Base-by-base conservation (phyloP, 1,140 invertebrate species). In the Temnothorax longispinosus region DNA sequence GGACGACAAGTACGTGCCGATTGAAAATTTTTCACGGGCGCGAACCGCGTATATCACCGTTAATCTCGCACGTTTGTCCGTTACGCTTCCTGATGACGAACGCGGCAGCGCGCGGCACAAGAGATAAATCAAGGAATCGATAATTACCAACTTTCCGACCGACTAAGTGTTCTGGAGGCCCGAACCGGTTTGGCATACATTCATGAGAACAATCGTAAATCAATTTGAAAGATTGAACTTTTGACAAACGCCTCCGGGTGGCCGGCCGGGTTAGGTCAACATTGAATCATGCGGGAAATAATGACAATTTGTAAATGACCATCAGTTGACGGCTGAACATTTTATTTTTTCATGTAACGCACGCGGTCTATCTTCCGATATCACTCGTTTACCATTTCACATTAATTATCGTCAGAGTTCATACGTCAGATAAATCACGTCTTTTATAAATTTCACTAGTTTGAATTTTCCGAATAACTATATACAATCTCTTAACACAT, bases 221-320 rank as follows among this genome's bases (percentile, higher is more conserved):
- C 82, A 85, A 85, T 85, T 85, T 85, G 82, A 85, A 78, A 78
- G 82, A 85, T 85, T 85, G 71, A 76, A 85, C 75, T 85, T 85
- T 85, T 85, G 82, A 85, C 82, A 85, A 85, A 85, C 82, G 82
- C 44, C 75, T 78, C 60, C 52, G 74, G 82, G 58, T 85, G 72
- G 82, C 62, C 74, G 21, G 72, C 62, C 21, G 74, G 82, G 74
- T 85, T 85, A 85, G 75, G 82, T 85, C 82, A 85, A 85, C 82
- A 78, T 85, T 85, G 82, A 85, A 85, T 85, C 82, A 85, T n/a
- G 71, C 35, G 44, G 44, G 52, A 67, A 76, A 85, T 85, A 85
- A 85, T 85, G 75, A 85, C 75, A 84, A 84, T 84, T 84, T 74
- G 67, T 84, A 75, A 84, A 84, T 75, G 80, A 75, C 44, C 47